Percentiles rank a stretch among this genome's conserved stretches.
Conservation (phyloP, 30 jellyfish, hydroid and myxozoan species). For the Aurelia sp. region DNA sequence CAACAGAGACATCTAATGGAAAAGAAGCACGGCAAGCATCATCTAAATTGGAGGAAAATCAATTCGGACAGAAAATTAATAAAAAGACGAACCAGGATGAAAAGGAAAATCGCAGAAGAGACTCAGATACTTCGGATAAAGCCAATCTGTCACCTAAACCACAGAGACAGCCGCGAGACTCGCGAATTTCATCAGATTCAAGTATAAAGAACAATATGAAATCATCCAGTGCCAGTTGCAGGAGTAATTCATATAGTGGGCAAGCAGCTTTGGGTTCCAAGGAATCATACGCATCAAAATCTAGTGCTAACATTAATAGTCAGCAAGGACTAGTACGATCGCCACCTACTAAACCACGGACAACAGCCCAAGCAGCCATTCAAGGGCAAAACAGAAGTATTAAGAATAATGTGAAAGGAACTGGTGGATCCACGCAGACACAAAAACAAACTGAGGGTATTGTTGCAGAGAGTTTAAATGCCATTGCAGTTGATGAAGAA, state of each 20-base stretch:
- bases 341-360: conserved; percentile 35
- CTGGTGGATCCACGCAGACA: not conserved
- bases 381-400: conserved; percentile 32
- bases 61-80: conserved; percentile 8
- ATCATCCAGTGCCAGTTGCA: not conserved
- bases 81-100: conserved; percentile 20
- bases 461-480: conserved; percentile 1
- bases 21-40: conserved; percentile 53
- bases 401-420: not conserved
- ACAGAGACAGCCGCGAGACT: conserved; percentile 68
- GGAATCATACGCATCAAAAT: conserved; percentile 95
- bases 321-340: conserved; percentile 42
- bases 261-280: conserved; percentile 48
- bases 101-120: conserved; percentile 30
- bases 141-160: conserved; percentile 52
- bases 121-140: conserved; percentile 33
- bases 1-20: conserved; percentile 47
- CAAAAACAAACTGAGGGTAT: conserved; percentile 25
- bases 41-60: conserved; percentile 12
- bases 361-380: not conserved
- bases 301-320: conserved; percentile 31
- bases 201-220: conserved; percentile 22
- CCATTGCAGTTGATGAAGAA: not conserved
- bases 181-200: conserved; percentile 65
- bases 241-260: conserved; percentile 66